A percentile compares a stretch with the other conserved stretches of the same genome.
Evolutionary conservation across 2,797 vertebrate genomes (phyloP).

Genomic region (Allochrocebus solatus): DNA sequence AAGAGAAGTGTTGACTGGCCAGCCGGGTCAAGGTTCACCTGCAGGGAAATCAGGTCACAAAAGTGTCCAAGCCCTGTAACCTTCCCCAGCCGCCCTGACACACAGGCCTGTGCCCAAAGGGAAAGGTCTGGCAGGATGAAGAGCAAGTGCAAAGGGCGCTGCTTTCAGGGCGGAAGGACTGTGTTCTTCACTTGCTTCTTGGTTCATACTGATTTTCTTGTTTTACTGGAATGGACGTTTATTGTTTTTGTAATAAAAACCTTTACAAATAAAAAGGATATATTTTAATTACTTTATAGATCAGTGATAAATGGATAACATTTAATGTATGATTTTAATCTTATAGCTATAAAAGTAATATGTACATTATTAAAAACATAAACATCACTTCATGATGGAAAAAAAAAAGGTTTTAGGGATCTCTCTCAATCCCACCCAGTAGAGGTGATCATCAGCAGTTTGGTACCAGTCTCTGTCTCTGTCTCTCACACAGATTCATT

Average conservation of each 20-base stretch:
- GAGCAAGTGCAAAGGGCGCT: background rate
- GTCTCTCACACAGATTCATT: background rate
- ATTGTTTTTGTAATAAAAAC: constrained; percentile 1
- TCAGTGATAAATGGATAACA: background rate
- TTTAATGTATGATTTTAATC: background rate
- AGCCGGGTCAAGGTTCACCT: background rate
- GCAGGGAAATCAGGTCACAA: no score
- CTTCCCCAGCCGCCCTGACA: background rate
- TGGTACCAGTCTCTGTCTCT: background rate
- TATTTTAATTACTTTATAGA: background rate
- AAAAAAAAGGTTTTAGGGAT: background rate
- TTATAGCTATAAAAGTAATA: background rate
- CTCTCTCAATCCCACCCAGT: background rate
- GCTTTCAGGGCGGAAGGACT: background rate
- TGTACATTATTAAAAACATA: background rate
- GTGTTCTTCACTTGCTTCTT: background rate
- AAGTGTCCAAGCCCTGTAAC: background rate
- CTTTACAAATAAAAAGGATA: background rate
- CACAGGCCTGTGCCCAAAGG: background rate
- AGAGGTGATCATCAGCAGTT: background rate
- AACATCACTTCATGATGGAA: background rate
- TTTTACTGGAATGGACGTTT: background rate
- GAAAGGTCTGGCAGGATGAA: background rate
- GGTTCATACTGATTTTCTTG: background rate
- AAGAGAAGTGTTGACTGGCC: no score